Evolutionary conservation across 2,888 invertebrate species (phyloP).

Genomic region (Pogonocherus hispidulus): DNA sequence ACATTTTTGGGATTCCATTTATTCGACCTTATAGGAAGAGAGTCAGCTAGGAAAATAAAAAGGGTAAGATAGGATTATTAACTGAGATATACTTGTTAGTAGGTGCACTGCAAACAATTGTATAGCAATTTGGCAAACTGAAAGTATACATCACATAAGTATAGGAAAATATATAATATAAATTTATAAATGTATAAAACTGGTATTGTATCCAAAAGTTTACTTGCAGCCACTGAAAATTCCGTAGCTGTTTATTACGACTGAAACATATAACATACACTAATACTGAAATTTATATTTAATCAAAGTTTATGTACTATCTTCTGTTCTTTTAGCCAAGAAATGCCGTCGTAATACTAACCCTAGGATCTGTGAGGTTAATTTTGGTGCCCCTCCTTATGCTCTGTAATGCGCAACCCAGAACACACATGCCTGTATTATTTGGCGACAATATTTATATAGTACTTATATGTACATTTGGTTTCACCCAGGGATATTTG

Average conservation of each 20-base stretch:
- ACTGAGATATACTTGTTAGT: no score
- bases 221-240: no score
- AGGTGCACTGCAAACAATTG: no score
- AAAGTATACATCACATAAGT: no score
- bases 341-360: conserved; percentile 76
- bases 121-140: no score
- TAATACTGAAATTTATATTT: no score
- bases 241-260: no score
- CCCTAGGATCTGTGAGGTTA: conserved; percentile 76
- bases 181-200: no score
- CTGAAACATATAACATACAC: no score
- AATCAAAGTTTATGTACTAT: no score
- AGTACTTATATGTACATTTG: conserved; percentile 81
- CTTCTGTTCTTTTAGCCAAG: conserved; percentile 72
- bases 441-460: conserved; percentile 86
- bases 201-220: no score
- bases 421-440: conserved; percentile 81
- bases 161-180: no score
- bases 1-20: conserved; percentile 50
- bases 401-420: conserved; percentile 88
- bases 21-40: conserved; percentile 54
- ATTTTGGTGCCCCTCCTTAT: conserved; percentile 85
- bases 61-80: conserved; percentile 42
- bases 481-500: conserved; percentile 89
- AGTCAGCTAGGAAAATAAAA: conserved; percentile 50